Percentiles rank a stretch among this genome's conserved stretches.
Conservation (phyloP, 2,113 vertebrate genomes). For the Acinonyx jubatus region DNA sequence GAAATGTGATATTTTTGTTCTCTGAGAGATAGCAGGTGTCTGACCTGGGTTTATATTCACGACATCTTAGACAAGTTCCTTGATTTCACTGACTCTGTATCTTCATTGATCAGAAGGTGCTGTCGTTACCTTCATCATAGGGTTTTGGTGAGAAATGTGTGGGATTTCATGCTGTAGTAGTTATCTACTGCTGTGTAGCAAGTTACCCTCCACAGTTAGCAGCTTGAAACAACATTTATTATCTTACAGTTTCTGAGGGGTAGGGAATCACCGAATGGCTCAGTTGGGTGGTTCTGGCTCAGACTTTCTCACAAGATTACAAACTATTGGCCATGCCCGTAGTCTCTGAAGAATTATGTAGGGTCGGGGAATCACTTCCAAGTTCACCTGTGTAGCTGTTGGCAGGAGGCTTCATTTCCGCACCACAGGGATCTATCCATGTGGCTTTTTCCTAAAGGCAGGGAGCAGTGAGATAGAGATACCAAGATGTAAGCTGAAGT, state of each 20-base stretch:
- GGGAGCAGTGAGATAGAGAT: not conserved
- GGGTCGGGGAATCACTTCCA: not conserved
- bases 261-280: not conserved
- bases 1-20: not conserved
- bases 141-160: not conserved
- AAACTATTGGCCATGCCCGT: not conserved
- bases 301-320: not conserved
- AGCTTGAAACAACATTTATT: not conserved
- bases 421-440: not conserved
- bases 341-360: not conserved
- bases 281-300: not conserved
- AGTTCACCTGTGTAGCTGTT: not conserved
- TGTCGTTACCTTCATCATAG: not conserved
- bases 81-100: not conserved
- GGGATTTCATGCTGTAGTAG: not conserved
- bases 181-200: constrained; percentile 7
- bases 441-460: not conserved
- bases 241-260: not conserved
- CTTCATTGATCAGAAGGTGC: not conserved
- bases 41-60: not conserved
- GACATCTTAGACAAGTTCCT: not conserved
- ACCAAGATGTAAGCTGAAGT: not conserved
- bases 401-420: not conserved
- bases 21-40: not conserved
- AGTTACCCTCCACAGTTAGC: not conserved